A percentile compares a stretch with the other conserved stretches of the same genome.
Evolutionary conservation across 2,888 invertebrate species (phyloP).

Genomic region (Therioaphis trifolii): DNA sequence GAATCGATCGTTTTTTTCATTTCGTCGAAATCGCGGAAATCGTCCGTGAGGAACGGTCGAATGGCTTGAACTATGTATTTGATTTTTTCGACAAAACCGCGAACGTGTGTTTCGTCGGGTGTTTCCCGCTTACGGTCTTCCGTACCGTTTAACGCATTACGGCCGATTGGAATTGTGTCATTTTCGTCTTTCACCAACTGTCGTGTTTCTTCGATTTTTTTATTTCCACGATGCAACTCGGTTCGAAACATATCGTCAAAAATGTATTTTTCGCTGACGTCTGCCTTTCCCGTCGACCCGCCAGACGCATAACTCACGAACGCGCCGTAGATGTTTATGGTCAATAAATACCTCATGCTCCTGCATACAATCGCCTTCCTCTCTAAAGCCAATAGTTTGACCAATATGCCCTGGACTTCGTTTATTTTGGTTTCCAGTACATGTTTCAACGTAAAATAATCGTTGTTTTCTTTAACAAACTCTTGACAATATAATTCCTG

Average conservation of each 20-base stretch:
- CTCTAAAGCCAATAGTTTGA: neutral
- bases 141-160: neutral
- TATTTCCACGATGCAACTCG: neutral
- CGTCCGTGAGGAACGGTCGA: neutral
- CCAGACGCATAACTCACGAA: neutral
- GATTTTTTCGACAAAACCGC: neutral
- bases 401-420: neutral
- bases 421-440: neutral
- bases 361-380: neutral
- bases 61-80: neutral
- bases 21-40: neutral
- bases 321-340: neutral
- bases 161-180: too few relatives aligned
- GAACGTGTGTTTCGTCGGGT: too few relatives aligned
- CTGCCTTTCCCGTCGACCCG: neutral
- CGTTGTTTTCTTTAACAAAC: neutral
- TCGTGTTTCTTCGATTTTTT: neutral
- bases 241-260: neutral
- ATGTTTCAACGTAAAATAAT: neutral
- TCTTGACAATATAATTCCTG: neutral
- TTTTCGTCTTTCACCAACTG: neutral
- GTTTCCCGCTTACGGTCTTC: neutral
- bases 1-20: neutral
- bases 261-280: neutral
- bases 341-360: neutral